Evolutionary conservation across 2,888 invertebrate genomes (phyloP).

Genomic region (Hirtodrosophila histrioides): DNA sequence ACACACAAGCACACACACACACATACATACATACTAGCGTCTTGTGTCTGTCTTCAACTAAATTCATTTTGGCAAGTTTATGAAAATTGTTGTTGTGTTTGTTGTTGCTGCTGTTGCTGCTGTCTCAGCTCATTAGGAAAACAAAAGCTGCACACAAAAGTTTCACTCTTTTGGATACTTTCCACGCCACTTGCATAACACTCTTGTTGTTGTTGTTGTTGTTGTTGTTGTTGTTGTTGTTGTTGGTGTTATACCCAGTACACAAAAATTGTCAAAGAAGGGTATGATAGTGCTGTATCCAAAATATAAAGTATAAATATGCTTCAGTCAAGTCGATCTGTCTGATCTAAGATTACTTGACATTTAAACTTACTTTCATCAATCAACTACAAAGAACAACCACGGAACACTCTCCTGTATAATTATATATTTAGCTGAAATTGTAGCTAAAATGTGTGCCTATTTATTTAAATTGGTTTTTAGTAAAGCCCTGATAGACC

Average conservation of each 20-base stretch:
- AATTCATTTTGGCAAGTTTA: constrained; percentile 75
- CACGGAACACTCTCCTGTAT: no score
- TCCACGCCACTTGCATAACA: constrained; percentile 9
- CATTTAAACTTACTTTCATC: no score
- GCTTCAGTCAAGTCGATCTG: no score
- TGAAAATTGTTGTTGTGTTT: constrained; percentile 56
- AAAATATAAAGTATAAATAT: no score
- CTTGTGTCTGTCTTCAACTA: constrained; percentile 54
- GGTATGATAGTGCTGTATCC: background rate
- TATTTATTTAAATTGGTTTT: no score
- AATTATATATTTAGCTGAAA: no score
- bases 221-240: constrained; percentile 1
- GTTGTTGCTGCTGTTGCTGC: constrained; percentile 27
- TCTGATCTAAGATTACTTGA: no score
- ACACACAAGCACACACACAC: background rate
- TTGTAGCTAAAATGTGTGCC: no score
- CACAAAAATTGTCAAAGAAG: background rate
- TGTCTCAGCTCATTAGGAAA: constrained; percentile 66
- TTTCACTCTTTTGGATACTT: constrained; percentile 46
- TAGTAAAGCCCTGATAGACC: no score
- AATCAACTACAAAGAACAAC: no score
- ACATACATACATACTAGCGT: constrained; percentile 17
- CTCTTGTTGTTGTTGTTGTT: background rate
- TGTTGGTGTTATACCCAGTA: constrained; percentile 1
- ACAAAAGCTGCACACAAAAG: constrained; percentile 69